Evolutionary conservation across 2,888 invertebrate species (phyloP), one percentile per base, ranked within the genome.

Genomic region (Epistrophe eligans): DNA sequence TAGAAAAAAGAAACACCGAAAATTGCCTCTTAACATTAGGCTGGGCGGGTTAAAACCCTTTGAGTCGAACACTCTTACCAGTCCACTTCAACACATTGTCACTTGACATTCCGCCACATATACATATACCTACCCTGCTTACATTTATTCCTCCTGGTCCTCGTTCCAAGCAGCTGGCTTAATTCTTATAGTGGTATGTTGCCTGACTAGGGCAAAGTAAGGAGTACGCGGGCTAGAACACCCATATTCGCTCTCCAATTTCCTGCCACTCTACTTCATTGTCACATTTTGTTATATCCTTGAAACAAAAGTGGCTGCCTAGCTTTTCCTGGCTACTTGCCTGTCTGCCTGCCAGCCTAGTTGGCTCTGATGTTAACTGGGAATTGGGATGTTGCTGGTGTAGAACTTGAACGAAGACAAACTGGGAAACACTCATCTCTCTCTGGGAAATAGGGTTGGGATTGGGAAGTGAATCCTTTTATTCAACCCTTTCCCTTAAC

Each of bases 281-380:
- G 85, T 85, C 85, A 82, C 85, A 77, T 85, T 85, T 81, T 74
- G 85, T 79, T 85, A 85, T 85, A 85, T 85, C 81, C 85, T 85
- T 85, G 85, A 81, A 85, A 74, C 77, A 77, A 85, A 85, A 85
- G 81, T 79, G 74, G 70, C 77, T 81, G 81, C 80, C 72, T 76
- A 60, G 76, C 74, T 55, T 50, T 62, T 72, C 19, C 32, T 58
- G 67, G 45, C 19, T 82, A 66, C 48, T 74, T 60, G 71, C 19
- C 17, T 64, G 45, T n/a, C 55, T 66, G 57, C 38, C 6, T 60
- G 38, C 6, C 35, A 67, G 60, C 48, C 76, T 79, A 57, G 38
- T 67, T 57, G 67, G 24, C 48, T 62, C 50, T 70, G n/a, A n/a
- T n/a, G 43, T 17, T 38, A 13, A 50, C 32, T 48, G 24, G 4